These are phyloP conservation scores for Melipona bicolor DNA, from an alignment of 2,888 invertebrate species.

Conservation along the genomic window DNA sequence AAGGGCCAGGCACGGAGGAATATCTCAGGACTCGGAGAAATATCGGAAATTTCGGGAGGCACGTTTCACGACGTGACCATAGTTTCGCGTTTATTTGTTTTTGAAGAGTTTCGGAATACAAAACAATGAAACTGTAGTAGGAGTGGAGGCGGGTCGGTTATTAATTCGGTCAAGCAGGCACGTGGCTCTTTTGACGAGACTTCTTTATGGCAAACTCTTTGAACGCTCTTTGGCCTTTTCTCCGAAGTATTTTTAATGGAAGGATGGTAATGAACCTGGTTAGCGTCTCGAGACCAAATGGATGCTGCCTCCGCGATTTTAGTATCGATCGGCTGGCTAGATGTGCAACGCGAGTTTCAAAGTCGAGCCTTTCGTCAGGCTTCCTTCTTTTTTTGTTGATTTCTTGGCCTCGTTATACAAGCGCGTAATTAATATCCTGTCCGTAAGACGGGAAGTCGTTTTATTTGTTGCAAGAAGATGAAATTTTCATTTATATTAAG, in stretches of 20 bases:
- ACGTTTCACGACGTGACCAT: too few relatives aligned
- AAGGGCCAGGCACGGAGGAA: too few relatives aligned
- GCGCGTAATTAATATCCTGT: not conserved
- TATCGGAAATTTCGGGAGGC: too few relatives aligned
- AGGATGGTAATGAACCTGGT: not conserved
- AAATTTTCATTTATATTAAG: too few relatives aligned
- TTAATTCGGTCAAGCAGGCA: slow-evolving; percentile 12
- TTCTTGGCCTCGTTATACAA: not conserved
- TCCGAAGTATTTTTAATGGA: not conserved
- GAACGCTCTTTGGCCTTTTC: not conserved
- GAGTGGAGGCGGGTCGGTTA: slow-evolving; percentile 6
- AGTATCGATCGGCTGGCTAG: not conserved
- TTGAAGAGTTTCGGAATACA: too few relatives aligned
- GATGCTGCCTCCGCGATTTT: not conserved
- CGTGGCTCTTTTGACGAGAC: not conserved
- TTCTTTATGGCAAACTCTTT: not conserved
- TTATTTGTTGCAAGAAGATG: too few relatives aligned
- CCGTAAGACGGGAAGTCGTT: too few relatives aligned
- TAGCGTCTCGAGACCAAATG: not conserved
- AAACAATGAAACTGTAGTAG: too few relatives aligned
- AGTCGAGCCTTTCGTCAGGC: not conserved
- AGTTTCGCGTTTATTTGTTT: too few relatives aligned
- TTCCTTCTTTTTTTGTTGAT: not conserved
- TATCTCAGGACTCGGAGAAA: too few relatives aligned
- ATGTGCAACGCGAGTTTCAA: not conserved